Conservation (phyloP, 1,140 invertebrate genomes). For the Drosophila mojavensis region DNA sequence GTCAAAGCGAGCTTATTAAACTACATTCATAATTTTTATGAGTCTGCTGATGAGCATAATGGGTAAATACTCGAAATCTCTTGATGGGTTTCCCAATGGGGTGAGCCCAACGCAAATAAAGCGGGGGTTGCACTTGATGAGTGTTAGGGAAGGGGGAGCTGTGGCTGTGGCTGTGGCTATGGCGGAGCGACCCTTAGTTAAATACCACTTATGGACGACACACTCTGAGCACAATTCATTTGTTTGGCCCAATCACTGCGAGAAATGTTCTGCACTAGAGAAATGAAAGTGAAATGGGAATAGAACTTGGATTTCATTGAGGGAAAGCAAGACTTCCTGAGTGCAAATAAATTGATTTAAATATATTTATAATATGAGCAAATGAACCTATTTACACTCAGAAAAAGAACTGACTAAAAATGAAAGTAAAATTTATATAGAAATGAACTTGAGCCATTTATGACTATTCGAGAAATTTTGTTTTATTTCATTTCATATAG, state of each 20-base stretch:
- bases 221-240: slow-evolving; percentile 5
- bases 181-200: background rate
- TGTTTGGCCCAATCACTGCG: slow-evolving; percentile 17
- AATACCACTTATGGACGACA: slow-evolving; percentile 37
- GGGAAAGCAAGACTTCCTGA: too few relatives aligned
- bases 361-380: too few relatives aligned
- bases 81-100: background rate
- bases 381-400: too few relatives aligned
- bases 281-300: background rate
- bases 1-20: slow-evolving; percentile 72
- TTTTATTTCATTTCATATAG: too few relatives aligned
- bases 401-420: too few relatives aligned
- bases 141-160: background rate
- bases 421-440: too few relatives aligned
- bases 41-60: slow-evolving; percentile 40
- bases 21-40: slow-evolving; percentile 66
- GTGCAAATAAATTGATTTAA: too few relatives aligned
- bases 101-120: slow-evolving; percentile 4
- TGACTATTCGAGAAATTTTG: too few relatives aligned
- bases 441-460: too few relatives aligned
- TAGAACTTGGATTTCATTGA: too few relatives aligned
- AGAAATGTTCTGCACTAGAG: background rate
- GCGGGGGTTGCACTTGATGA: slow-evolving; percentile 6
- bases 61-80: slow-evolving; percentile 48
- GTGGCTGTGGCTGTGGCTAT: background rate